Evolutionary conservation across 2,113 vertebrate species (phyloP), one percentile per base, ranked within the genome.

Genomic region (Saiga tatarica): DNA sequence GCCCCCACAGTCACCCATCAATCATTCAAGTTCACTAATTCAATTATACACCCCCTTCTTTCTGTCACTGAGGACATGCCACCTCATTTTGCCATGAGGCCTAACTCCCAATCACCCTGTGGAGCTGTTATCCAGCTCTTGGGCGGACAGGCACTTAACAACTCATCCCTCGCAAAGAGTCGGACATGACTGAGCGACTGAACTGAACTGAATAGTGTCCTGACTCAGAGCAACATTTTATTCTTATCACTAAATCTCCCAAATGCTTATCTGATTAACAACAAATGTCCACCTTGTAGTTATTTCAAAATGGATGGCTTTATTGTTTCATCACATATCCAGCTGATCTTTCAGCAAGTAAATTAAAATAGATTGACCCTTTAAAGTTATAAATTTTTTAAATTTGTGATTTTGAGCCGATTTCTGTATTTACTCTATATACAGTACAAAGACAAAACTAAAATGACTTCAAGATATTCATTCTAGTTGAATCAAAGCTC

Each of bases 261-360:
- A 93, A 81, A 88, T 91, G 33, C 10, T 97, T 67, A 64, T 64
- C 67, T 88, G 42, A 16, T 60, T 71, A 96, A 42, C 52, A 93
- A 67, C 76, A 90, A 95, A 87, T 89, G 3, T 52, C 39, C 15
- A 81, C 53, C 30, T 14, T 59, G 78, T 15, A 52, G 17, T 91
- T 88, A 71, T 53, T 92, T 97, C 62, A 90, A 94, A 97, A 59
- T 39, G 36, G 19, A 87, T 87, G 50, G 57, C 81, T 89, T 89
- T 45, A 95, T 28, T 19, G 60, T 89, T 87, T 28, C 62, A 74
- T 91, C 47, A 26, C 11, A 62, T 89, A 81, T 52, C 81, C 90
- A 94, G 83, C 45, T 74, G 30, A 92, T 96, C 45, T 64, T 93
- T 92, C 53, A 95, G 39, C 93, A 67, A 97, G 47, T 85, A 96